These are phyloP conservation scores for Penaeus monodon DNA, from an alignment of 2,888 invertebrate species.

Conservation along the genomic window DNA sequence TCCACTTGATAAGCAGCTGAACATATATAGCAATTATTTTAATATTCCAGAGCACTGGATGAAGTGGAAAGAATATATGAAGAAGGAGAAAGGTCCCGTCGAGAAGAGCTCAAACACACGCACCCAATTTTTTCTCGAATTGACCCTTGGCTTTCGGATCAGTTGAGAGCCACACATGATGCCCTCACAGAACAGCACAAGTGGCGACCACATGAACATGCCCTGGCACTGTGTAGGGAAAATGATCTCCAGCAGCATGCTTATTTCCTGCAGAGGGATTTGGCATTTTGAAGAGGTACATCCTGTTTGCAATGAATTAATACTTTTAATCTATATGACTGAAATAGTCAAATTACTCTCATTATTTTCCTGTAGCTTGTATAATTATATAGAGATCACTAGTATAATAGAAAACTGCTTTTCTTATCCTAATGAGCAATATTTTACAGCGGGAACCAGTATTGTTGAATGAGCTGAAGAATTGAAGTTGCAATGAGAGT, in stretches of 20 bases:
- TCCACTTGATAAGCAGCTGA: neutral
- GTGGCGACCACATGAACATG: constrained; percentile 65
- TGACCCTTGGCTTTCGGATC: constrained; percentile 81
- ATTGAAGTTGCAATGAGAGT: constrained; percentile 88
- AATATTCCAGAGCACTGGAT: constrained; percentile 59
- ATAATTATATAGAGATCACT: too few relatives aligned
- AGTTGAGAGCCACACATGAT: constrained; percentile 70
- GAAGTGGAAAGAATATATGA: constrained; percentile 61
- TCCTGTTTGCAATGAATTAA: neutral
- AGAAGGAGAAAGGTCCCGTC: constrained; percentile 78
- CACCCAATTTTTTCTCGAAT: constrained; percentile 84
- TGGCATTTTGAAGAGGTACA: constrained; percentile 81
- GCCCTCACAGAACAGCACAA: constrained; percentile 62
- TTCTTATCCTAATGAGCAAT: too few relatives aligned
- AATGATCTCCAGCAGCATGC: constrained; percentile 69
- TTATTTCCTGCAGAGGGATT: constrained; percentile 76
- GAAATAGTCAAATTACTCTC: too few relatives aligned
- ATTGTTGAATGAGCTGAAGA: constrained; percentile 83
- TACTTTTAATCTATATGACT: too few relatives aligned
- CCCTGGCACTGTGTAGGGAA: constrained; percentile 69
- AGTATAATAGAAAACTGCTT: too few relatives aligned
- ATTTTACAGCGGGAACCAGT: constrained; percentile 77
- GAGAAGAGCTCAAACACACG: constrained; percentile 77
- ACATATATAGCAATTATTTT: neutral
- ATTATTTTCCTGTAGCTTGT: too few relatives aligned